A percentile compares a stretch with the other conserved stretches of the same genome.
These are phyloP conservation scores for Euwallacea similis DNA, from an alignment of 1,140 invertebrate genomes.

Conservation along the genomic window DNA sequence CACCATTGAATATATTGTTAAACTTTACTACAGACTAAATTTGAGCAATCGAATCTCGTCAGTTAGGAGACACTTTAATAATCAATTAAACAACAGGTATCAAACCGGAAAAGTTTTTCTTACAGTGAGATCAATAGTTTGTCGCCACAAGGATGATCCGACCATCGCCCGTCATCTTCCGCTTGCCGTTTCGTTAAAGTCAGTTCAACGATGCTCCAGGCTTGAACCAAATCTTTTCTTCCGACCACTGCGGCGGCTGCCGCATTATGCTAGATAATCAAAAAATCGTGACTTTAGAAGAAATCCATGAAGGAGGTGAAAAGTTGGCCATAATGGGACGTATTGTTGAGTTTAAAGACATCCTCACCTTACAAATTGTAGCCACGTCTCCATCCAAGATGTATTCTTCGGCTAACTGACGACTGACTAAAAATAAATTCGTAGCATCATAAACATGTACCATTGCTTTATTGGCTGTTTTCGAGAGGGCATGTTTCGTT, in stretches of 20 bases:
- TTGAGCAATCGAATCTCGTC: too few relatives aligned
- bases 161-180: constrained; percentile 72
- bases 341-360: background rate
- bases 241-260: constrained; percentile 71
- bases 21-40: too few relatives aligned
- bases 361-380: constrained; percentile 67
- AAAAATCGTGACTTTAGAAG: background rate
- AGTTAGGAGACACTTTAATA: too few relatives aligned
- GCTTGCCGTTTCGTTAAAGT: constrained; percentile 63
- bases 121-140: constrained; percentile 82
- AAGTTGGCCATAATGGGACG: too few relatives aligned
- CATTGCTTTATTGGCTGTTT: constrained; percentile 56
- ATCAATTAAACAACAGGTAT: background rate
- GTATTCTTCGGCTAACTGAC: constrained; percentile 81
- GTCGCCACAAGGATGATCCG: constrained; percentile 82
- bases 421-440: constrained; percentile 75
- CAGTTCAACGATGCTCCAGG: constrained; percentile 79
- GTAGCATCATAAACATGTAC: constrained; percentile 81
- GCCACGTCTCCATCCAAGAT: constrained; percentile 66
- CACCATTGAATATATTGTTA: background rate
- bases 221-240: constrained; percentile 79
- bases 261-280: constrained; percentile 65
- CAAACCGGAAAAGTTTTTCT: constrained; percentile 52
- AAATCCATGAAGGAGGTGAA: background rate
- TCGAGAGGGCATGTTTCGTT: constrained; percentile 38